Conservation (phyloP, 2,113 vertebrate species). For the Amphilophus citrinellus region DNA sequence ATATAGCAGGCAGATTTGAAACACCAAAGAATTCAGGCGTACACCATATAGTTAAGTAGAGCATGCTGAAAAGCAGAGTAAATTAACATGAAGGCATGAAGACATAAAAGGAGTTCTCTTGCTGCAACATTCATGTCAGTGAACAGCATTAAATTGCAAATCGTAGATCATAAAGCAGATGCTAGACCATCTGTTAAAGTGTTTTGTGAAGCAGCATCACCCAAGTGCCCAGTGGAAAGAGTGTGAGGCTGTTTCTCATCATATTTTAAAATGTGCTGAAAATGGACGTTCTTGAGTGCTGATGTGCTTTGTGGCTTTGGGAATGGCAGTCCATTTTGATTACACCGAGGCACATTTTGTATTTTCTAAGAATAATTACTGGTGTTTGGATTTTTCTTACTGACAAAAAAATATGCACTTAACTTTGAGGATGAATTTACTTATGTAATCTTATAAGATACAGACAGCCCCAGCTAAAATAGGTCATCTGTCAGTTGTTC, state of each 20-base stretch:
- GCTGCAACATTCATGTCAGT: constrained; percentile 65
- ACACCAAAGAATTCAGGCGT: constrained; percentile 42
- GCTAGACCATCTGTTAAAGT: constrained; percentile 80
- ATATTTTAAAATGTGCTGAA: constrained; percentile 52
- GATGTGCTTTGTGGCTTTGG: constrained; percentile 15
- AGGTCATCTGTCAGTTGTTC: neutral
- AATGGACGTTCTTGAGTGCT: constrained; percentile 35
- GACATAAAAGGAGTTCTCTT: constrained; percentile 65
- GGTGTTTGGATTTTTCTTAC: neutral
- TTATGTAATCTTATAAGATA: neutral
- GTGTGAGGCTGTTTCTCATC: constrained; percentile 60
- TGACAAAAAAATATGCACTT: constrained; percentile 5
- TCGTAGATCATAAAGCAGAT: constrained; percentile 78
- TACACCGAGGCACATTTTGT: constrained; percentile 27
- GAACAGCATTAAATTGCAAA: constrained; percentile 75
- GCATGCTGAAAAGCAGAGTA: constrained; percentile 57
- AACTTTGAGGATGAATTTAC: constrained; percentile 19
- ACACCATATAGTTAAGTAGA: constrained; percentile 46
- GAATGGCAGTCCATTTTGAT: constrained; percentile 31
- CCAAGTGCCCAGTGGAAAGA: constrained; percentile 65
- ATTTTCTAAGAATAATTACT: constrained; percentile 20
- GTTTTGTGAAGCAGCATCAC: constrained; percentile 68
- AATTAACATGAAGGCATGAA: constrained; percentile 61
- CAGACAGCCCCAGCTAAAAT: neutral
- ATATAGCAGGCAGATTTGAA: constrained; percentile 47